phyloP scores from a whole-genome alignment of 2,113 vertebrate genomes.

The Anser cygnoides region DNA sequence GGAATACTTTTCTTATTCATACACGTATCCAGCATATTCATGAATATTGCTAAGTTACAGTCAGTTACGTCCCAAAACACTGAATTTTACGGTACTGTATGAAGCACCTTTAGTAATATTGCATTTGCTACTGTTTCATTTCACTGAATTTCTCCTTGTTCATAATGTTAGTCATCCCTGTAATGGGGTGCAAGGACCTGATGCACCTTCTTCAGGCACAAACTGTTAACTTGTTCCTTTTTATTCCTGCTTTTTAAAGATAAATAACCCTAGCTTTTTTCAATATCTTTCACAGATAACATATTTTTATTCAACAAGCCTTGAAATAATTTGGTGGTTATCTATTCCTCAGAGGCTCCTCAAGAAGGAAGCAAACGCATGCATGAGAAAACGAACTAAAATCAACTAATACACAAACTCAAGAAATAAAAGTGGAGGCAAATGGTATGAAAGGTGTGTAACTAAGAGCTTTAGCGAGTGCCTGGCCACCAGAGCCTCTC shows the following conservation, averaged over 20 bases:
- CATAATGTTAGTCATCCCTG: not conserved
- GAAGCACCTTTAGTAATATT: not conserved
- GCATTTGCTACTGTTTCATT: not conserved
- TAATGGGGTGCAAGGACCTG: not conserved
- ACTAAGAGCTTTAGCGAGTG: not conserved
- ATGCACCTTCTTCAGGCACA: not conserved
- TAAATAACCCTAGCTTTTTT: not conserved
- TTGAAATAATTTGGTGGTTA: not conserved
- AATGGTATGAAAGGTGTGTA: not conserved
- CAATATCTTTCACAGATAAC: not conserved
- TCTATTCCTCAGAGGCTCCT: not conserved
- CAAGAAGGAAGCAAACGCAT: not conserved
- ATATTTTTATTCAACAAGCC: not conserved
- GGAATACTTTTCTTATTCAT: not conserved
- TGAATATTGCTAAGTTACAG: not conserved
- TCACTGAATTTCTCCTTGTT: not conserved
- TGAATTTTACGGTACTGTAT: not conserved
- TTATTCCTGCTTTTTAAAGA: not conserved
- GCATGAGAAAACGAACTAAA: not conserved
- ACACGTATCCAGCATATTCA: not conserved
- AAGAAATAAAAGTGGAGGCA: rapidly evolving
- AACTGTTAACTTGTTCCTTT: not conserved
- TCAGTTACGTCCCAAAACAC: not conserved
- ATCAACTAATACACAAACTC: not conserved
- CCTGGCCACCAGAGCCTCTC: not conserved